Percentiles rank a stretch among this genome's conserved stretches.
Evolutionary conservation across 2,113 vertebrate genomes (phyloP).

Genomic region (Coracopsis vasa): DNA sequence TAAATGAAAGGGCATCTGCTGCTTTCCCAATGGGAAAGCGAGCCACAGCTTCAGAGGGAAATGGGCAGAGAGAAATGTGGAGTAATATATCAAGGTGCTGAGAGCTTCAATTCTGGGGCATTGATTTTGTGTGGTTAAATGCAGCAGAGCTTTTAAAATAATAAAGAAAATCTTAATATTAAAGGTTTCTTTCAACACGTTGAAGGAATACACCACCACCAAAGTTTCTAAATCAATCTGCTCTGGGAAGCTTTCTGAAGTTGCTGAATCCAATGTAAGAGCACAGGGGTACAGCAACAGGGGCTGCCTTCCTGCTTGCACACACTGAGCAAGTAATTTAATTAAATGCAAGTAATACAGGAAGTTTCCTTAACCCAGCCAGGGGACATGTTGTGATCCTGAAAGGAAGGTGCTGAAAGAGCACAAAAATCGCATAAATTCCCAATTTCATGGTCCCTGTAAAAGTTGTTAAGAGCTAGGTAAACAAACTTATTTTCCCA

Average conservation of each 20-base stretch:
- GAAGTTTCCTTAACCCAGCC: not conserved
- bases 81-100: fast-evolving
- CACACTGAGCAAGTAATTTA: not conserved
- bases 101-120: no score
- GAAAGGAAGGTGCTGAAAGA: slow-evolving; percentile 30
- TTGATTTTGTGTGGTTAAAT: fast-evolving
- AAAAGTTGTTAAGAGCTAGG: slow-evolving; percentile 30
- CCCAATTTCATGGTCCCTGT: slow-evolving; percentile 18
- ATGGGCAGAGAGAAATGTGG: not conserved
- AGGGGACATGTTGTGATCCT: not conserved
- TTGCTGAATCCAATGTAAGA: not conserved
- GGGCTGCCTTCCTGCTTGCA: not conserved
- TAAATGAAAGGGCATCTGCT: not conserved
- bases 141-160: not conserved
- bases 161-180: not conserved
- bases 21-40: not conserved
- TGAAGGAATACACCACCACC: not conserved
- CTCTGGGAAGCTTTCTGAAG: not conserved
- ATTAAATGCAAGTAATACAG: slow-evolving; percentile 2
- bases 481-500: slow-evolving; percentile 49
- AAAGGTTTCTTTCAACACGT: not conserved
- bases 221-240: not conserved
- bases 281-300: not conserved
- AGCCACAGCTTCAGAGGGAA: not conserved
- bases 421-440: slow-evolving; percentile 9